phyloP scores from a whole-genome alignment of 1,140 invertebrate genomes.

The Bombus confusus region DNA sequence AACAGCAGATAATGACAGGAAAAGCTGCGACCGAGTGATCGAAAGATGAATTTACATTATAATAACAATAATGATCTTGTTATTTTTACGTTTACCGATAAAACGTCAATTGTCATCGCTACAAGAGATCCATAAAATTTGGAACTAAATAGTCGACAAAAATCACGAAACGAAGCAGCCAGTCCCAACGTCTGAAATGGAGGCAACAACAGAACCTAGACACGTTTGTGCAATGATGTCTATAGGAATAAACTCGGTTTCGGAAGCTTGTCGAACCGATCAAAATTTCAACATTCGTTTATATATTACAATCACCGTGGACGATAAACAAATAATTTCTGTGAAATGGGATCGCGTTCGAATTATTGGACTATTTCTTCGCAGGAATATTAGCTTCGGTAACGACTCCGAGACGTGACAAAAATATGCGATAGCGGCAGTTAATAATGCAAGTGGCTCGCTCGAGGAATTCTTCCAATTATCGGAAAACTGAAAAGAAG shows the following conservation, averaged over 20 bases:
- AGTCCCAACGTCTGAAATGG: not conserved
- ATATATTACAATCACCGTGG: not conserved
- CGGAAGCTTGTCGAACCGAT: too few relatives aligned
- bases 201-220: not conserved
- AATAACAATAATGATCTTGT: too few relatives aligned
- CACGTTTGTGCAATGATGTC: not conserved
- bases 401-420: conserved; percentile 34
- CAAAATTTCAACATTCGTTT: not conserved
- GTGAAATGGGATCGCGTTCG: not conserved
- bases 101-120: too few relatives aligned
- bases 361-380: not conserved
- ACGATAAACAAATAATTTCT: not conserved
- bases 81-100: too few relatives aligned
- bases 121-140: too few relatives aligned
- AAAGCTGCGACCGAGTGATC: too few relatives aligned
- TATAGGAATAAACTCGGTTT: too few relatives aligned
- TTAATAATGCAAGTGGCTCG: conserved; percentile 54
- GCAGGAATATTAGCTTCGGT: not conserved
- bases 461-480: conserved; percentile 58
- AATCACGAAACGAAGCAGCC: too few relatives aligned
- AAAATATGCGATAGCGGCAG: conserved; percentile 46
- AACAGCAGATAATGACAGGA: too few relatives aligned
- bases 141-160: too few relatives aligned
- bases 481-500: conserved; percentile 42
- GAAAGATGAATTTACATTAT: too few relatives aligned